These are phyloP conservation scores for Thereva unica DNA, from an alignment of 2,888 invertebrate species.

Conservation along the genomic window DNA sequence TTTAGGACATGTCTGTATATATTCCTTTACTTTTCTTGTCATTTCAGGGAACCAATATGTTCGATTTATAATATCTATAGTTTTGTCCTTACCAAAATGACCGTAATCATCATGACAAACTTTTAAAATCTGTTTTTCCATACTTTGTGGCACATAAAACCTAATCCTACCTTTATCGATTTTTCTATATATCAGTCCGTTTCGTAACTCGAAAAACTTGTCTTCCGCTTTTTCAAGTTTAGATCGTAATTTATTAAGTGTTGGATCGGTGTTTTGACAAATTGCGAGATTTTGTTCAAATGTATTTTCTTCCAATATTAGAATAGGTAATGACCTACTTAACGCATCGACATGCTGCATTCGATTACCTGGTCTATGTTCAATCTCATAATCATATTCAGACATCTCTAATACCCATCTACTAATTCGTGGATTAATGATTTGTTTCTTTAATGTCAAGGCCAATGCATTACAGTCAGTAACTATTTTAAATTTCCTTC, in stretches of 20 bases:
- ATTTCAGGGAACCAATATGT: constrained; percentile 35
- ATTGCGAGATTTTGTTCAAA: background rate
- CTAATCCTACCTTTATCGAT: constrained; percentile 2
- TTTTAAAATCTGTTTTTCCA: constrained; percentile 32
- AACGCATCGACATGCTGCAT: constrained; percentile 50
- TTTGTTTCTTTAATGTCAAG: constrained; percentile 42
- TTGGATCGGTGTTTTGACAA: too few relatives aligned
- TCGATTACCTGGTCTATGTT: constrained; percentile 41
- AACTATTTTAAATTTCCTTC: constrained; percentile 46
- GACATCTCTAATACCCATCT: constrained; percentile 43
- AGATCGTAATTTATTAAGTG: too few relatives aligned
- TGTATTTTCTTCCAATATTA: constrained; percentile 21
- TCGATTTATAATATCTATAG: constrained; percentile 16
- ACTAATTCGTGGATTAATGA: constrained; percentile 44
- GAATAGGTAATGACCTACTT: constrained; percentile 41
- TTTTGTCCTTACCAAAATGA: constrained; percentile 33
- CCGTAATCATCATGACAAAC: constrained; percentile 1
- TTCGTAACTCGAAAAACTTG: constrained; percentile 36
- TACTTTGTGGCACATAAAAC: constrained; percentile 35
- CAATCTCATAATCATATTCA: constrained; percentile 43
- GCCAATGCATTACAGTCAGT: constrained; percentile 47
- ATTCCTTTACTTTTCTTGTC: constrained; percentile 7
- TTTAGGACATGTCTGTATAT: constrained; percentile 32
- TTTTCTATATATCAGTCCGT: constrained; percentile 37
- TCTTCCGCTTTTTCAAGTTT: constrained; percentile 29